phyloP scores from a whole-genome alignment of 2,113 vertebrate genomes.

The Plestiodon gilberti region DNA sequence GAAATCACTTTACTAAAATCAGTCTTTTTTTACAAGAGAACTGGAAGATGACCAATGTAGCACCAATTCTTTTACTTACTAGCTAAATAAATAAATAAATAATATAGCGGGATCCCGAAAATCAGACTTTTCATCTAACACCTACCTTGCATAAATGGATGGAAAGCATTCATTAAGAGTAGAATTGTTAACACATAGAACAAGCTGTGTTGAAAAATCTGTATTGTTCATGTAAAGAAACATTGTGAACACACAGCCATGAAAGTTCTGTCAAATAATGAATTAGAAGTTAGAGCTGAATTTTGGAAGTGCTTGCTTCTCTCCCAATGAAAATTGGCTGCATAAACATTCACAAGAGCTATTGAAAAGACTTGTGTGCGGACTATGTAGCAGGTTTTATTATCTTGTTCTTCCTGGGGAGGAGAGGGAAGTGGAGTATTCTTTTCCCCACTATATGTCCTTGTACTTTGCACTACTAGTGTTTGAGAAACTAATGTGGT shows the following conservation, averaged over 20 bases:
- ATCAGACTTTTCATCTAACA: background rate
- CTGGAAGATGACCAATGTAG: background rate
- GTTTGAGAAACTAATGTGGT: background rate
- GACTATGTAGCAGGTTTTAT: background rate
- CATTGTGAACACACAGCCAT: background rate
- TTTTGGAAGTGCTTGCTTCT: too few relatives aligned
- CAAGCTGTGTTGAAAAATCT: too few relatives aligned
- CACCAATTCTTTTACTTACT: background rate
- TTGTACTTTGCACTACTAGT: slow-evolving; percentile 18
- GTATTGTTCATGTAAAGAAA: too few relatives aligned
- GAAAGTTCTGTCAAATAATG: too few relatives aligned
- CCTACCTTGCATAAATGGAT: background rate
- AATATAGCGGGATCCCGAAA: background rate
- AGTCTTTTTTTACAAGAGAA: background rate
- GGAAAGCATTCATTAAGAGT: background rate
- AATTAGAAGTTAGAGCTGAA: too few relatives aligned
- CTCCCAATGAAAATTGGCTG: too few relatives aligned
- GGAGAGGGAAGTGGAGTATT: slow-evolving; percentile 5
- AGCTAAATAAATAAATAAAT: background rate
- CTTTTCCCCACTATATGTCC: slow-evolving; percentile 1
- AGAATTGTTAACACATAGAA: too few relatives aligned
- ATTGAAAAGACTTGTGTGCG: too few relatives aligned
- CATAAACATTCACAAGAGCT: too few relatives aligned
- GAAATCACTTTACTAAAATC: background rate
- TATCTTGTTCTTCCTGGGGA: background rate